Conservation (phyloP, 2,797 vertebrate genomes). For the Mormyrus hasselquistii region DNA sequence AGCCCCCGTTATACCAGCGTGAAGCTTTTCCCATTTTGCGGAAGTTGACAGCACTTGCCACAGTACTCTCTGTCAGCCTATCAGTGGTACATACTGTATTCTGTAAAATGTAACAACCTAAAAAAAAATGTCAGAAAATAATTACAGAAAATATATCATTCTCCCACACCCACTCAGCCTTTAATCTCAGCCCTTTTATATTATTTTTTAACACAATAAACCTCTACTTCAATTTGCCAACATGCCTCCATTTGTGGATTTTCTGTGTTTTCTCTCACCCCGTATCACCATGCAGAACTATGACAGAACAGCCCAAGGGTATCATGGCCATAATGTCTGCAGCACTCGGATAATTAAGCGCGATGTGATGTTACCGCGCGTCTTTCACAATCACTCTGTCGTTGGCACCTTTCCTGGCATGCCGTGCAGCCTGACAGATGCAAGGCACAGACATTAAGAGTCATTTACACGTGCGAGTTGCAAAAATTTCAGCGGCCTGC, state of each 20-base stretch:
- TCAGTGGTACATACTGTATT: neutral
- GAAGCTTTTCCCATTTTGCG: neutral
- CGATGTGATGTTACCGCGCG: neutral
- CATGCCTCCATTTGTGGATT: neutral
- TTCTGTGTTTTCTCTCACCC: neutral
- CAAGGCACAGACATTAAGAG: neutral
- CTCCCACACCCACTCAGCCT: neutral
- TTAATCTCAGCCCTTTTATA: neutral
- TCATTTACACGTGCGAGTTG: neutral
- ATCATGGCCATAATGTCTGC: neutral
- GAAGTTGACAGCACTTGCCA: neutral
- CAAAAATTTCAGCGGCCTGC: neutral
- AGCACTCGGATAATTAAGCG: neutral
- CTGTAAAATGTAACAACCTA: neutral
- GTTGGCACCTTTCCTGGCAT: neutral
- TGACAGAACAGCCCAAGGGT: neutral
- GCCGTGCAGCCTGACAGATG: neutral
- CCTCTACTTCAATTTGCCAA: neutral
- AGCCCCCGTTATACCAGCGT: neutral
- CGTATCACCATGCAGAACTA: neutral
- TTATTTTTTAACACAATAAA: neutral
- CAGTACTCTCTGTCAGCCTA: neutral
- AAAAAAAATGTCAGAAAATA: neutral
- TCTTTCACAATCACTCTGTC: neutral
- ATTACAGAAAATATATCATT: neutral